A percentile compares a stretch with the other conserved stretches of the same genome.
Evolutionary conservation across 2,888 invertebrate species (phyloP).

Genomic region (Apodemia mormo): DNA sequence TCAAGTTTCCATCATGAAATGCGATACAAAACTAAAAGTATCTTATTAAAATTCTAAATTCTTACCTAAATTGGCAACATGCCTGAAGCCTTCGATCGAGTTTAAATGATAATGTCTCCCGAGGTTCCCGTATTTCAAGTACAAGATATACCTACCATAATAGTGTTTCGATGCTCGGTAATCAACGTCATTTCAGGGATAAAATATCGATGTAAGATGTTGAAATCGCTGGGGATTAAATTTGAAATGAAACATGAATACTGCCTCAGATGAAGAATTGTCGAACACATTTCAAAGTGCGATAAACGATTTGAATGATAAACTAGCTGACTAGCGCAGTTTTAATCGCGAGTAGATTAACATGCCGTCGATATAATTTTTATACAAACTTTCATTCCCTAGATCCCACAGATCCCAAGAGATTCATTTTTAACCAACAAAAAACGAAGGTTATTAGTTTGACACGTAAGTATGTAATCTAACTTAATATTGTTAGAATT

Average conservation of each 20-base stretch:
- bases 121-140: background rate
- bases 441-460: no score
- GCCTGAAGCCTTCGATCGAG: background rate
- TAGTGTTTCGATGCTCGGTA: background rate
- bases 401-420: no score
- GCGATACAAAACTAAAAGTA: background rate
- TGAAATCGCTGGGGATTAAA: background rate
- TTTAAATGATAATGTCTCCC: slow-evolving; percentile 5
- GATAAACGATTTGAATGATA: background rate
- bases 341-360: no score
- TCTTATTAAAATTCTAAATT: slow-evolving; percentile 5
- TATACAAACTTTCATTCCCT: no score
- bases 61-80: background rate
- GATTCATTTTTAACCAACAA: no score
- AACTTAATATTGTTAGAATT: no score
- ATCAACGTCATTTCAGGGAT: background rate
- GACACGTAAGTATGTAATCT: no score
- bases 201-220: background rate
- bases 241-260: background rate
- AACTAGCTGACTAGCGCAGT: no score
- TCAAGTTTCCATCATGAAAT: background rate
- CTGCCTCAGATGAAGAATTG: background rate
- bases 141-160: background rate
- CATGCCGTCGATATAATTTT: no score
- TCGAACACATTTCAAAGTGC: background rate